Conservation (phyloP, 2,797 vertebrate species). For the Pachyuromys duprasi region DNA sequence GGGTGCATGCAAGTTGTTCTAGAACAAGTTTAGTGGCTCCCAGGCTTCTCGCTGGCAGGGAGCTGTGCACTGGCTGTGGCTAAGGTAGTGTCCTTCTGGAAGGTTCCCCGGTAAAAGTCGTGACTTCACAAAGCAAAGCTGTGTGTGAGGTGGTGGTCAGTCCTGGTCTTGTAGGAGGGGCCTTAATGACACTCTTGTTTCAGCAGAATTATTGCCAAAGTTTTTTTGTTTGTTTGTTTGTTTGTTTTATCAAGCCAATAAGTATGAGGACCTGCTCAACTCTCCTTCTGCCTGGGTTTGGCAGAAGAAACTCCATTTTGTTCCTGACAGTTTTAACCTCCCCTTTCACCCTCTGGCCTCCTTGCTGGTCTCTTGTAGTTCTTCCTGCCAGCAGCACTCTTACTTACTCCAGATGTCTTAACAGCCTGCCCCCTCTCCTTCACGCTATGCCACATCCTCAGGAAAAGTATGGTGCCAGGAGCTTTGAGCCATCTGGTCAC, state of each 20-base stretch:
- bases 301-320: background rate
- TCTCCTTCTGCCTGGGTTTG: background rate
- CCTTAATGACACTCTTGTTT: background rate
- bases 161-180: background rate
- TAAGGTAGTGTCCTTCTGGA: background rate
- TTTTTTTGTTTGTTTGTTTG: too few species aligned
- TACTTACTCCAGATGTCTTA: background rate
- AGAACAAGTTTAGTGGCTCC: background rate
- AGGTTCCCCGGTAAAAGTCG: background rate
- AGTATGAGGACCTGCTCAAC: background rate
- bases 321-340: background rate
- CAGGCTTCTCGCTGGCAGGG: background rate
- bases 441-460: background rate
- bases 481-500: background rate
- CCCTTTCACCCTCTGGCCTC: background rate
- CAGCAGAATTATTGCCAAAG: background rate
- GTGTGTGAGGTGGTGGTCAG: background rate
- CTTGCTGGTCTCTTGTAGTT: background rate
- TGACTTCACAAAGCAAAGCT: background rate
- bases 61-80: background rate
- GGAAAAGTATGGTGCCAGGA: background rate
- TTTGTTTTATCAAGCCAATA: background rate
- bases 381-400: background rate
- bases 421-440: background rate
- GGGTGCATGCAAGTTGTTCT: background rate